phyloP scores from a whole-genome alignment of 2,113 vertebrate species.

The Podilymbus podiceps region DNA sequence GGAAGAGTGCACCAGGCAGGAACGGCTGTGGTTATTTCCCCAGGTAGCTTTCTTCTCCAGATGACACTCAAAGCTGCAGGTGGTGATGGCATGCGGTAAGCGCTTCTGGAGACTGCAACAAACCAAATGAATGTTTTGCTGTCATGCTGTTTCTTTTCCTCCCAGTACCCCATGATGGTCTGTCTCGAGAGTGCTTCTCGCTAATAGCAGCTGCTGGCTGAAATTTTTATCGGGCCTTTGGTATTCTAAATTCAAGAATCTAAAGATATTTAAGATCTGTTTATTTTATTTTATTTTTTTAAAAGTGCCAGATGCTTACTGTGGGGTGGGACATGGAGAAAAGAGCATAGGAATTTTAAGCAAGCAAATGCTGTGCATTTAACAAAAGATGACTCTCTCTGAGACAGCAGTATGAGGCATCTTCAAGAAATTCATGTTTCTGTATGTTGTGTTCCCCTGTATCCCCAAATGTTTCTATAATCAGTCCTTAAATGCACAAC shows the following conservation, averaged over 20 bases:
- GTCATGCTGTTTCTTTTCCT: conserved; percentile 1
- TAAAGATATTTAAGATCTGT: conserved; percentile 27
- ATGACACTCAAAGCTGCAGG: conserved; percentile 14
- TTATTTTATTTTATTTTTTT: background rate
- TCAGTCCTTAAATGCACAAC: background rate
- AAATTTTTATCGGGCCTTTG: conserved; percentile 60
- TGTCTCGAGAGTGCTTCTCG: conserved; percentile 47
- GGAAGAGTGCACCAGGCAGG: background rate
- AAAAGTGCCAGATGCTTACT: conserved; percentile 6
- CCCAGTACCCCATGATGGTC: background rate
- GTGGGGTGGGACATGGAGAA: background rate
- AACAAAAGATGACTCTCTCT: background rate
- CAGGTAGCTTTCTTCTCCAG: background rate
- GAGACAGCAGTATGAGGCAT: background rate
- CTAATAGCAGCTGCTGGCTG: conserved; percentile 66
- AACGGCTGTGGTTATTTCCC: background rate
- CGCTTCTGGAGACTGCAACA: conserved; percentile 28
- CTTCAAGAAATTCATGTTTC: background rate
- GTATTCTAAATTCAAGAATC: conserved; percentile 56
- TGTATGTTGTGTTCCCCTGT: background rate
- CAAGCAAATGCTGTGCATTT: background rate
- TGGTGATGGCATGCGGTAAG: background rate
- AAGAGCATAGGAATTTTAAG: background rate
- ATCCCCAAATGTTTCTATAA: background rate
- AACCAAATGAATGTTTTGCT: background rate